Conservation (phyloP, 2,113 vertebrate genomes). For the Nothobranchius kuhntae region DNA sequence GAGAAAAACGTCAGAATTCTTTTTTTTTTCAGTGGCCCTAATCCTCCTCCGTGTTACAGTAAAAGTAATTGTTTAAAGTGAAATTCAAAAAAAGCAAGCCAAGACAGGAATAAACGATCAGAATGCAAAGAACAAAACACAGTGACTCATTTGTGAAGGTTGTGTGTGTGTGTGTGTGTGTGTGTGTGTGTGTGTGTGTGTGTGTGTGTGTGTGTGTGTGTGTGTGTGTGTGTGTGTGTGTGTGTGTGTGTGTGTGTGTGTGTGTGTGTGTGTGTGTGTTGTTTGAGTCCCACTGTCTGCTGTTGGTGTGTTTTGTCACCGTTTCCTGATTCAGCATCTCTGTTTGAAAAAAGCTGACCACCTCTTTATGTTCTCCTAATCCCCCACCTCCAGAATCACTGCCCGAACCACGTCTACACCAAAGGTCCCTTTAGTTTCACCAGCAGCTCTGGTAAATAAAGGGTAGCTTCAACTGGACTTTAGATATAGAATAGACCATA, state of each 20-base stretch:
- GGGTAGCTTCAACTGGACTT: too few species aligned
- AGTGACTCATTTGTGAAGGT: constrained; percentile 62
- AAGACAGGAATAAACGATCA: constrained; percentile 21
- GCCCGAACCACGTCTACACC: constrained; percentile 13
- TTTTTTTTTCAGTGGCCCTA: too few species aligned
- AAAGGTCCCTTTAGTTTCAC: constrained; percentile 10
- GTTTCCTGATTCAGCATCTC: constrained; percentile 69
- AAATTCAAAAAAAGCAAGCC: background rate
- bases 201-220: too few species aligned
- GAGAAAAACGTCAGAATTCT: too few species aligned
- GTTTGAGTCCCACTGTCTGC: constrained; percentile 48
- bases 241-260: too few species aligned
- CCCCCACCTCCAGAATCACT: constrained; percentile 27
- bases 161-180: too few species aligned
- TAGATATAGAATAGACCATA: too few species aligned
- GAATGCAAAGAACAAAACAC: constrained; percentile 32
- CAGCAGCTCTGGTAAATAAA: too few species aligned
- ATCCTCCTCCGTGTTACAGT: too few species aligned
- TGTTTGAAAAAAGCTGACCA: constrained; percentile 59
- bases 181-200: too few species aligned
- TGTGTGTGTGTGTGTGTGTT: constrained; percentile 61
- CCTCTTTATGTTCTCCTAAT: constrained; percentile 54
- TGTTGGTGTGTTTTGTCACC: constrained; percentile 62
- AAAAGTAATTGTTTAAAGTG: too few species aligned
- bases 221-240: too few species aligned